phyloP scores from a whole-genome alignment of 2,888 invertebrate genomes.

The Orthosia incerta region DNA sequence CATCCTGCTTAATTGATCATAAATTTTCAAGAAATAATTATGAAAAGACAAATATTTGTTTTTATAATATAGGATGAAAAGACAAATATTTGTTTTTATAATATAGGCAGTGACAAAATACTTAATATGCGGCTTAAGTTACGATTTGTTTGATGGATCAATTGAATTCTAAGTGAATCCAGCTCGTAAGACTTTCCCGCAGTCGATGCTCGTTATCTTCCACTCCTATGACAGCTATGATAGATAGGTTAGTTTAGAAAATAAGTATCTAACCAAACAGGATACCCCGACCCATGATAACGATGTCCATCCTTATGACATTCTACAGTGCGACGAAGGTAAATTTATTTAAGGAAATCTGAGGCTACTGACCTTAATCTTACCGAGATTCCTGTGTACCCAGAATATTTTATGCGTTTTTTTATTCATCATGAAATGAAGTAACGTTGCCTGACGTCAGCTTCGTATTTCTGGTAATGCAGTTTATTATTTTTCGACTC shows the following conservation, averaged over 20 bases:
- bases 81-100: too few relatives aligned
- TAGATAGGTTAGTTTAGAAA: slow-evolving; percentile 86
- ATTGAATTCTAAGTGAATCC: slow-evolving; percentile 30
- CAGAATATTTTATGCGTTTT: slow-evolving; percentile 49
- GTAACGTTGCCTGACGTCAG: slow-evolving; percentile 49
- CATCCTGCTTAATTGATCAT: slow-evolving; percentile 50
- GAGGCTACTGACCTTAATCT: slow-evolving; percentile 72
- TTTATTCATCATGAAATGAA: slow-evolving; percentile 40
- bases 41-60: slow-evolving; percentile 42
- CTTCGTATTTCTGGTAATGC: slow-evolving; percentile 41
- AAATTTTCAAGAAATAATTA: slow-evolving; percentile 44
- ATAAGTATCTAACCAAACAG: slow-evolving; percentile 83
- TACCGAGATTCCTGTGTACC: slow-evolving; percentile 59
- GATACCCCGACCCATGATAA: slow-evolving; percentile 84
- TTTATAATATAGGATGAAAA: slow-evolving; percentile 21
- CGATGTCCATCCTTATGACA: slow-evolving; percentile 79
- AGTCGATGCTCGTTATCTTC: slow-evolving; percentile 79
- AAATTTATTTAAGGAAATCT: slow-evolving; percentile 72
- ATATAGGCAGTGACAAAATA: too few relatives aligned
- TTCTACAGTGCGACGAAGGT: slow-evolving; percentile 67
- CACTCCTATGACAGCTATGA: slow-evolving; percentile 84
- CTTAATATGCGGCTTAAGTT: slow-evolving; percentile 13
- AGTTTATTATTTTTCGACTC: slow-evolving; percentile 51
- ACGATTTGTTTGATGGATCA: slow-evolving; percentile 31
- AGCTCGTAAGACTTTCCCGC: slow-evolving; percentile 64